Evolutionary conservation across 2,113 vertebrate genomes (phyloP), one percentile per base, ranked within the genome.

Genomic region (Ia io): DNA sequence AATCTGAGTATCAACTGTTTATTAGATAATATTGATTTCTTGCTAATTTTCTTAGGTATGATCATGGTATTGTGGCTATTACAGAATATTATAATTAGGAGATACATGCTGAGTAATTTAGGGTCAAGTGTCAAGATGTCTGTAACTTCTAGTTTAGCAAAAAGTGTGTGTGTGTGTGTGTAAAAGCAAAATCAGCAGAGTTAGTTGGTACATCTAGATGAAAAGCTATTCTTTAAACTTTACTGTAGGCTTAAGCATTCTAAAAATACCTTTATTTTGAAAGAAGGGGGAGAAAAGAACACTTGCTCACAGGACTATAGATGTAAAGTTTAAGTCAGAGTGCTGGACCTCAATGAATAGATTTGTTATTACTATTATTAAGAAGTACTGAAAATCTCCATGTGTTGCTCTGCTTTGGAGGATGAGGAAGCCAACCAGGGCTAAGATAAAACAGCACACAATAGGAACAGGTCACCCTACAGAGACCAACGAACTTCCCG

Each of bases 201-300:
- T 63, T 76, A 77, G 73, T 0, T 28, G 22, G 40, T 63, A 8
- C 18, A 35, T 16, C 8, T 78, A 61, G 11, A 63, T 73, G 44
- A 83, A 90, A 44, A 73, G 91, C 42, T 80, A 28, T 20, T 53
- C n/a, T 63, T 94, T 69, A 69, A 93, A 51, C n/a, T 79, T 84
- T 85, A 37, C 25, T 71, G 74, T 44, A 89, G 63, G 53, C 17
- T 51, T 93, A 47, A 79, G 49, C 65, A 44, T 76, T 88, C 77
- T 44, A 13, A 51, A 95, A 92, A 44, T 53, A 74, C 74, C 47
- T 93, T 53, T 61, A 93, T 88, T 95, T 96, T 71, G 42, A 80
- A 94, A 73, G 35, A 91, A 47, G n/a, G 35, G 28, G 9, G n/a
- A 77, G 63, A 89, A 90, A 88, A 73, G n/a, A 69, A 63, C 14